Conservation (phyloP, 2,888 invertebrate genomes). For the Ennomos fuscantarius region DNA sequence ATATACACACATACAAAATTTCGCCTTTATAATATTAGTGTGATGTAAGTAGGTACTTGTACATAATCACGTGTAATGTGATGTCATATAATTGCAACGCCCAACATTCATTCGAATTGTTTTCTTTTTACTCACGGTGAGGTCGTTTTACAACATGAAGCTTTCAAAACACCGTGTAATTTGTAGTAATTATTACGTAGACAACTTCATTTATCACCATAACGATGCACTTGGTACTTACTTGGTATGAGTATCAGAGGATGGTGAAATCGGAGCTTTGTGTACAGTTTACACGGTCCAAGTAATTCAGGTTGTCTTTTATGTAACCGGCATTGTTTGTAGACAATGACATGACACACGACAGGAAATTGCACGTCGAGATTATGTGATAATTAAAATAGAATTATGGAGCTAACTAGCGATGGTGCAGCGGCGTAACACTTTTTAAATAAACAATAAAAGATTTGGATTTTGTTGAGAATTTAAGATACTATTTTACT, state of each 20-base stretch:
- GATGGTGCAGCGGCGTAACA: slow-evolving; percentile 10
- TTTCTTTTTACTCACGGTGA: no score
- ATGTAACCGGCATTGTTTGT: slow-evolving; percentile 61
- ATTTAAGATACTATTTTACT: neutral
- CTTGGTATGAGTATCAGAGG: slow-evolving; percentile 4
- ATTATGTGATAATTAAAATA: slow-evolving; percentile 53
- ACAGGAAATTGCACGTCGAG: slow-evolving; percentile 51
- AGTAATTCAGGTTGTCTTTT: slow-evolving; percentile 54
- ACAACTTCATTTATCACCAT: no score
- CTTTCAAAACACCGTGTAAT: no score
- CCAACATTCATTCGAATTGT: no score
- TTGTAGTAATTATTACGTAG: no score
- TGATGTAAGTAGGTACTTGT: no score
- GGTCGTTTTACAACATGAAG: no score
- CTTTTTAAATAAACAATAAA: slow-evolving; percentile 15
- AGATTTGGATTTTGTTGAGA: slow-evolving; percentile 4
- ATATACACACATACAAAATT: no score
- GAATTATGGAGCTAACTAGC: slow-evolving; percentile 32
- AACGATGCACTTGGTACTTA: no score
- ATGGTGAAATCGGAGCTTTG: slow-evolving; percentile 19
- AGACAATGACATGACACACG: slow-evolving; percentile 56
- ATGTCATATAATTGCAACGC: no score
- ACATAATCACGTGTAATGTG: no score
- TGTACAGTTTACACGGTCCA: slow-evolving; percentile 44
- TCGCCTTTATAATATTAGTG: no score